These are phyloP conservation scores for Zaprionus obscuricornis DNA, from an alignment of 2,888 invertebrate species.

Conservation along the genomic window DNA sequence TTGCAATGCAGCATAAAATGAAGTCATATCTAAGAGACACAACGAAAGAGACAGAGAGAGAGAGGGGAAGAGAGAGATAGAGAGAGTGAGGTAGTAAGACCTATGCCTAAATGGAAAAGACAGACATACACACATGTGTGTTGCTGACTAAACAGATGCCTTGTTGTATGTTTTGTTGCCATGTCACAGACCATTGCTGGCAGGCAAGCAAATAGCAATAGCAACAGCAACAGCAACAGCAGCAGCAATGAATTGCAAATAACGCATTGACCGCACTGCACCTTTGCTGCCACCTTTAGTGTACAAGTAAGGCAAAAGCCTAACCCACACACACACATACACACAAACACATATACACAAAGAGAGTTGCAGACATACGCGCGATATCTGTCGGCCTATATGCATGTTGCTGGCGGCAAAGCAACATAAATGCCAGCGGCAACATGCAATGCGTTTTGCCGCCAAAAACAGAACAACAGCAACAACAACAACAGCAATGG, in stretches of 20 bases:
- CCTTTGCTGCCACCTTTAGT: constrained; percentile 75
- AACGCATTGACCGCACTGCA: constrained; percentile 77
- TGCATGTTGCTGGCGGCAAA: constrained; percentile 60
- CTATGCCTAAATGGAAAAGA: constrained; percentile 39
- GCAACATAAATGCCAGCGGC: constrained; percentile 69
- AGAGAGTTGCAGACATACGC: constrained; percentile 11
- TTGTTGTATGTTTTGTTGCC: not conserved
- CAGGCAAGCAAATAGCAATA: constrained; percentile 5
- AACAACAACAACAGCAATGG: constrained; percentile 17
- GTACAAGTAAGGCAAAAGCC: constrained; percentile 63
- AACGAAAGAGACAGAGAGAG: constrained; percentile 6
- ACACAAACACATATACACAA: not conserved
- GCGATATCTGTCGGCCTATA: constrained; percentile 65
- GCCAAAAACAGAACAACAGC: constrained; percentile 48
- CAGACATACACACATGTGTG: too few species aligned
- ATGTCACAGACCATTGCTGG: constrained; percentile 18
- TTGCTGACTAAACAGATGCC: constrained; percentile 1
- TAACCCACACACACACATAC: constrained; percentile 25
- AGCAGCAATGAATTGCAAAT: constrained; percentile 73
- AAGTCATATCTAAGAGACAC: too few species aligned
- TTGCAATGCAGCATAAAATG: constrained; percentile 65
- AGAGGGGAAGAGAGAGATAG: not conserved
- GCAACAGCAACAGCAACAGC: constrained; percentile 16
- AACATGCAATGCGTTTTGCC: constrained; percentile 35
- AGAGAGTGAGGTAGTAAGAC: constrained; percentile 41